Base-by-base conservation (phyloP, 2,797 vertebrate genomes). In the Trematomus bernacchii region DNA sequence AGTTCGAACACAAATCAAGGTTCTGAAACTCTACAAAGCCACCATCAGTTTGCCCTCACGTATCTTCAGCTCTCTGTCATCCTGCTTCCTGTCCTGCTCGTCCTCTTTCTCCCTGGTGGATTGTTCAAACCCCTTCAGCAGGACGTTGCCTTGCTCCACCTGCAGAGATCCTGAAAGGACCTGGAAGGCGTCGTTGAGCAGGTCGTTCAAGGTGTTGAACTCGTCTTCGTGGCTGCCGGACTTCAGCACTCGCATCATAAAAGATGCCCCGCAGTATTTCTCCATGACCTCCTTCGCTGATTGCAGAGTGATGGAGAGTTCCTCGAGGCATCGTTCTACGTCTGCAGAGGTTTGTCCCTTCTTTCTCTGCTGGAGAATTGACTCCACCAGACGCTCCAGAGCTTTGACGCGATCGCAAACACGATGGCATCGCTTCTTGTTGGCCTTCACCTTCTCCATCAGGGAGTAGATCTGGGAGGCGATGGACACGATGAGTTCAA, bases 391-490 rank as follows among this genome's bases (percentile, higher is more conserved):
- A 0, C 63, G 2, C 52, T 92, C 78, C 68, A 98, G 91, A 15
- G 88, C 73, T 3, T 51, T 40, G 42, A 98, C 93, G 0, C 97
- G 94, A 0, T 46, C 0, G 14, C 65, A 65, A 0, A 99, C 87
- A 14, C 96, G 96, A 1, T 0, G 42, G 73, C 95, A 96, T 46
- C 95, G 96, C 46, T 93, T 90, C 81, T 91, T 94, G 71, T 97
- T 98, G 90, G 94, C 94, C 67, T 96, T 95, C 68, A 96, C 96
- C 0, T 92, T 86, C 47, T 93, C 87, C 0, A 94, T 95, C 5
- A 95, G 91, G 0, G 2, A 0, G 5, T 96, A 91, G 75, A 99
- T 93, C 27, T 43, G 6, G 0, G 83, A 54, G 8, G 95, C 95
- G 14, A 95, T 0, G 0, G 51, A 51, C 61, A 97, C 2, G 80